A percentile compares a stretch with the other conserved stretches of the same genome.
Conservation (phyloP, 2,888 invertebrate genomes). For the Oscheius sp. region DNA sequence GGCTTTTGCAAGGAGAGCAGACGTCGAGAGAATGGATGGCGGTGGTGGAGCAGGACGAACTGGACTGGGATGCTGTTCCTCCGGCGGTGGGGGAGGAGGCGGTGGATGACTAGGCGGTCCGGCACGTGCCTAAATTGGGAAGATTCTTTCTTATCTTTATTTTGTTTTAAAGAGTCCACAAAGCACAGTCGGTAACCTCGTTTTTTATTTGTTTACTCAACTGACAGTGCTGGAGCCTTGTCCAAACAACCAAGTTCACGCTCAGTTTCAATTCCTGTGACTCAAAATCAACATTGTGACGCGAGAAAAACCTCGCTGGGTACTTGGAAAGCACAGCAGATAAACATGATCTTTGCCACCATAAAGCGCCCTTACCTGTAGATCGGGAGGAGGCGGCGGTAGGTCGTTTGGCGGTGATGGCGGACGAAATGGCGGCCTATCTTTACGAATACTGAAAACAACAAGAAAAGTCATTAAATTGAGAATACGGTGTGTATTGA, state of each 20-base stretch:
- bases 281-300: background rate
- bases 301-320: background rate
- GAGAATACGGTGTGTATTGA: background rate
- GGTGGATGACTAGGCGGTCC: slow-evolving; percentile 17
- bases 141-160: background rate
- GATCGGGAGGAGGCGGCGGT: slow-evolving; percentile 50
- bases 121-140: slow-evolving; percentile 13
- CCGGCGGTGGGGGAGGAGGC: slow-evolving; percentile 38
- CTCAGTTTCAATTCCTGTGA: background rate
- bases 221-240: no score
- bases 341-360: background rate
- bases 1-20: slow-evolving; percentile 14
- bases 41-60: slow-evolving; percentile 38
- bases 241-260: no score
- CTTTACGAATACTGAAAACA: slow-evolving; percentile 30
- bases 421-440: slow-evolving; percentile 43
- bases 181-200: background rate
- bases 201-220: background rate
- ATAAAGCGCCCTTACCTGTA: slow-evolving; percentile 10
- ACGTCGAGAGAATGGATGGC: slow-evolving; percentile 22
- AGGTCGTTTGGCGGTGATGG: slow-evolving; percentile 52
- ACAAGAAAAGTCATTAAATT: background rate
- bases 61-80: slow-evolving; percentile 37
- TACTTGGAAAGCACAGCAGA: background rate
- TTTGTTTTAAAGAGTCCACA: no score